A percentile compares a stretch with the other conserved stretches of the same genome.
Conservation (phyloP, 2,113 vertebrate genomes). For the Regulus satrapa region DNA sequence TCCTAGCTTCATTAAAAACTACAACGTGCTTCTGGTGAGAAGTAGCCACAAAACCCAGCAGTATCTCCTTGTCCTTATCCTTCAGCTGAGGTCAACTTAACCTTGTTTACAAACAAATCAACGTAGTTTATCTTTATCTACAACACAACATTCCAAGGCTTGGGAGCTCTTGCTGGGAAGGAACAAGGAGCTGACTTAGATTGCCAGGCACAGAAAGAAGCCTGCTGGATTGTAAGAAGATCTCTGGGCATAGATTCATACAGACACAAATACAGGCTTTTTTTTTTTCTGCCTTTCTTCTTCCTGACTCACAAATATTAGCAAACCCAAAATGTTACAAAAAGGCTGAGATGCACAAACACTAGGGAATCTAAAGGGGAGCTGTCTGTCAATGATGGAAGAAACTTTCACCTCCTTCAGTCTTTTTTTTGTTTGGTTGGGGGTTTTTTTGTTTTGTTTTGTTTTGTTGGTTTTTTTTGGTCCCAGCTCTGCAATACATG, state of each 20-base stretch:
- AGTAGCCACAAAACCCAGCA: background rate
- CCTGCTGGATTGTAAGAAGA: background rate
- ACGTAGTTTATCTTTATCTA: background rate
- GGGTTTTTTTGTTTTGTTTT: no score
- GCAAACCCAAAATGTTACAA: background rate
- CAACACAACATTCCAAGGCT: background rate
- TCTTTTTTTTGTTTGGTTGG: background rate
- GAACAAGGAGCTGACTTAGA: background rate
- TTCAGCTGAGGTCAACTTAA: background rate
- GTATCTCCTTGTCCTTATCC: background rate
- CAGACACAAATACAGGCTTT: rapidly evolving
- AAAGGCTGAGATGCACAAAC: background rate
- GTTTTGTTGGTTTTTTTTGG: no score
- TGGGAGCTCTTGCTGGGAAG: background rate
- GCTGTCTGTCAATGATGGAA: background rate
- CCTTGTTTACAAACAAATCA: background rate
- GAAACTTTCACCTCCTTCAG: background rate
- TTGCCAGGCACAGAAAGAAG: background rate
- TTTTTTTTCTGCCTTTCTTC: background rate
- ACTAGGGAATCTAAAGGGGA: background rate
- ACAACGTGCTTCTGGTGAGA: background rate
- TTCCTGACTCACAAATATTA: background rate
- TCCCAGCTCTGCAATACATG: background rate
- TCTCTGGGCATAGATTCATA: background rate
- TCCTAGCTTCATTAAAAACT: background rate